phyloP scores from a whole-genome alignment of 2,113 vertebrate species.

The Microtus richardsoni region DNA sequence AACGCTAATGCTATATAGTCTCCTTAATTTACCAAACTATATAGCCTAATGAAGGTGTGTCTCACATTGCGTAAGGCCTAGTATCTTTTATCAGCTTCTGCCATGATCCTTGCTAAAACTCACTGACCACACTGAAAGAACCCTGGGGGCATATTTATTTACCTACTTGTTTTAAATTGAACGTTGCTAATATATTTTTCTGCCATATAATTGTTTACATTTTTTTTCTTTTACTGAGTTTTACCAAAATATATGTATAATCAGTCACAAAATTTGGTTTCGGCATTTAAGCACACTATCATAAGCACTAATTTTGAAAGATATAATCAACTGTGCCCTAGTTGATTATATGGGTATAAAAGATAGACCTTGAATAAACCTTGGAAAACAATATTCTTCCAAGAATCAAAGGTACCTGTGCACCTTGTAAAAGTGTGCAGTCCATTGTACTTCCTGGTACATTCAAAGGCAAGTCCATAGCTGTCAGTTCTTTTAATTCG shows the following conservation, averaged over 20 bases:
- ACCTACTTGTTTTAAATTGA: slow-evolving; percentile 37
- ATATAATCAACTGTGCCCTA: not conserved
- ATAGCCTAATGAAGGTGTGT: slow-evolving; percentile 16
- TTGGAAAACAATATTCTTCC: slow-evolving; percentile 10
- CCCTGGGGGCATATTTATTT: not conserved
- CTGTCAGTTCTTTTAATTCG: slow-evolving; percentile 31
- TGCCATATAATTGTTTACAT: slow-evolving; percentile 5
- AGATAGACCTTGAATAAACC: slow-evolving; percentile 26
- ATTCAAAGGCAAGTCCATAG: slow-evolving; percentile 24
- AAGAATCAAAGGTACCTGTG: not conserved
- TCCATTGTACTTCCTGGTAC: not conserved
- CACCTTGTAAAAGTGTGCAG: not conserved
- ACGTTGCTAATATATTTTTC: slow-evolving; percentile 22
- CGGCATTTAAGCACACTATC: slow-evolving; percentile 35
- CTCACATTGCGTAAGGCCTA: not conserved
- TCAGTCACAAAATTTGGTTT: slow-evolving; percentile 29
- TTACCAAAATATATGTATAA: slow-evolving; percentile 11
- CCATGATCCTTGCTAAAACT: slow-evolving; percentile 35
- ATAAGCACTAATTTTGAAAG: slow-evolving; percentile 13
- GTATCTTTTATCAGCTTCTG: not conserved
- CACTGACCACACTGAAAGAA: not conserved
- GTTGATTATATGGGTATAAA: not conserved
- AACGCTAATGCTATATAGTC: not conserved
- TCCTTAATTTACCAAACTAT: slow-evolving; percentile 38
- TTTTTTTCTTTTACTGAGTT: slow-evolving; percentile 41